phyloP scores from a whole-genome alignment of 2,797 vertebrate genomes.

The Rhabdomys pumilio region DNA sequence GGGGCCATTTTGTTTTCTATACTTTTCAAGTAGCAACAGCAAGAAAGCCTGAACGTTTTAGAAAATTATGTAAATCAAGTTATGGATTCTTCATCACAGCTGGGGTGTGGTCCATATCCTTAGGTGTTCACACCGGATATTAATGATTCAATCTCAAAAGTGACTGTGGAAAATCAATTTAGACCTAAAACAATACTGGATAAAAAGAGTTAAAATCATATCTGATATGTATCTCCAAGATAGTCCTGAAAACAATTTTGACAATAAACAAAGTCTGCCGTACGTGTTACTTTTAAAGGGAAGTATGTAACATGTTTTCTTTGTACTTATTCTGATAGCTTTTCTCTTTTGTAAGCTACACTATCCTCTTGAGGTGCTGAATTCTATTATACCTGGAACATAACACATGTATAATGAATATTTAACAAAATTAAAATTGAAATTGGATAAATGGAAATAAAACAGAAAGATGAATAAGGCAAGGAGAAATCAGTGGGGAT shows the following conservation, averaged over 20 bases:
- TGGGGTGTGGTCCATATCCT: neutral
- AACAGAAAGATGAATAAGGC: neutral
- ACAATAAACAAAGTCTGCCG: neutral
- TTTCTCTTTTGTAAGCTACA: constrained; percentile 47
- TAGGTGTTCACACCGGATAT: neutral
- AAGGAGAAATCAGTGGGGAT: constrained; percentile 36
- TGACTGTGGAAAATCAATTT: neutral
- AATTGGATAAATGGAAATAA: constrained; percentile 63
- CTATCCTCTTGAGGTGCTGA: constrained; percentile 47
- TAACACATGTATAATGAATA: constrained; percentile 62
- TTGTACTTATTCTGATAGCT: constrained; percentile 38
- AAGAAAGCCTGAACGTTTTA: neutral
- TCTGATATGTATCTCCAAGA: neutral
- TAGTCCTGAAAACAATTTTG: constrained; percentile 1
- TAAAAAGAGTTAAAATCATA: neutral
- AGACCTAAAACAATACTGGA: neutral
- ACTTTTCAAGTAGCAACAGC: neutral
- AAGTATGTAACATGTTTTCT: constrained; percentile 6
- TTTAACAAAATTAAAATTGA: constrained; percentile 73
- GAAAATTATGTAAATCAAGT: neutral
- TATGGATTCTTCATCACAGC: neutral
- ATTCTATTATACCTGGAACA: constrained; percentile 54
- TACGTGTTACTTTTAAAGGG: neutral
- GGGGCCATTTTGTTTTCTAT: neutral
- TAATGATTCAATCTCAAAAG: neutral